phyloP scores from a whole-genome alignment of 2,797 vertebrate genomes.

The Labeo calbasu region DNA sequence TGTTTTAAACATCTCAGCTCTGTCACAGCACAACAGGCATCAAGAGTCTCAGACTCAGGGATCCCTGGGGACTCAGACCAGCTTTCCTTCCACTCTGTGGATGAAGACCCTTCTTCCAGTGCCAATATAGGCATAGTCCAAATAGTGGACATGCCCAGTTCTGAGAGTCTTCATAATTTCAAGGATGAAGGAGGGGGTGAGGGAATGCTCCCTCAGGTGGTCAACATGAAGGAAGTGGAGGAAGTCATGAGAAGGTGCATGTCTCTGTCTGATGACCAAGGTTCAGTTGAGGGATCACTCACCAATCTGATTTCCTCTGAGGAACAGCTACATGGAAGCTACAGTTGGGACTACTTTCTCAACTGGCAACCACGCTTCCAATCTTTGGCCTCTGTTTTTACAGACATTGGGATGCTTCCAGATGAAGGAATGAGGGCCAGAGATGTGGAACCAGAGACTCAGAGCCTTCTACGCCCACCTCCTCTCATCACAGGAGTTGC shows the following conservation, averaged over 20 bases:
- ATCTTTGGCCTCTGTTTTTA: slow-evolving; percentile 85
- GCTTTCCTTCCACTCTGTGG: slow-evolving; percentile 79
- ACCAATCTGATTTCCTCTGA: slow-evolving; percentile 70
- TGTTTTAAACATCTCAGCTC: slow-evolving; percentile 73
- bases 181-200: slow-evolving; percentile 77
- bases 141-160: slow-evolving; percentile 68
- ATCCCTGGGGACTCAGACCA: slow-evolving; percentile 79
- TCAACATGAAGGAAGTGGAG: slow-evolving; percentile 70
- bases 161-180: slow-evolving; percentile 75
- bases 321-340: slow-evolving; percentile 71
- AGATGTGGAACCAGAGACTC: slow-evolving; percentile 74
- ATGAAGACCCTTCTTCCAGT: slow-evolving; percentile 65
- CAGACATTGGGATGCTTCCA: slow-evolving; percentile 86
- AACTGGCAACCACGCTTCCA: slow-evolving; percentile 89
- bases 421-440: slow-evolving; percentile 80
- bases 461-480: slow-evolving; percentile 82
- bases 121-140: slow-evolving; percentile 61
- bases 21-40: slow-evolving; percentile 59
- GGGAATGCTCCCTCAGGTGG: slow-evolving; percentile 68
- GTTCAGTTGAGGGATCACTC: slow-evolving; percentile 67
- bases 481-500: slow-evolving; percentile 89
- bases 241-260: slow-evolving; percentile 71
- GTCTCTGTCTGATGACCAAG: slow-evolving; percentile 69
- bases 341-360: slow-evolving; percentile 81
- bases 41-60: slow-evolving; percentile 75